Base-by-base conservation (phyloP, 2,888 invertebrate genomes). In the Drosophila testacea region DNA sequence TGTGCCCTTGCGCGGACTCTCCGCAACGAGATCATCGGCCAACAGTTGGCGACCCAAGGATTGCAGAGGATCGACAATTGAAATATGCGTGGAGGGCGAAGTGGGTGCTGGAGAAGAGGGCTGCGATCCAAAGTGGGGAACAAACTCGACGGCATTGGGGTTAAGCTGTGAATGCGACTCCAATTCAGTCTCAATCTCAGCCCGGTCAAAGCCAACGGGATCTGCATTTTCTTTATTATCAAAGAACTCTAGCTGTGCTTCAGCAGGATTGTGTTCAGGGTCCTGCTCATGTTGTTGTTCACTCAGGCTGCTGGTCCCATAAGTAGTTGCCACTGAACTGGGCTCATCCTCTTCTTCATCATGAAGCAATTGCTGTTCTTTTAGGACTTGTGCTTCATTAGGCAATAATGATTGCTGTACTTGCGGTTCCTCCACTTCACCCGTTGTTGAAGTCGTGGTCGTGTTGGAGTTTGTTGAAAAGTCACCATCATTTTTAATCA, bases 111-210 rank as follows among this genome's bases (percentile, higher is more conserved):
- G 94, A 6, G 95, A 94, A 5, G 94, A 92, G 6, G 97, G 96
- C 55, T 86, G 90, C 2, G 91, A 90, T 0, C 90, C 90, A 69
- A 87, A 90, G 13, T 75, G 82, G 4, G 92, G 92, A 66, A 97
- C 94, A 92, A 97, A 97, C 93, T 96, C 96, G n/a, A 96, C 95
- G 16, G 97, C 97, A 87, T 97, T 95, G 0, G 97, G 97, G 93
- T 97, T 97, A 79, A 97, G 92, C 68, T 95, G 96, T 46, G 96
- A 97, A 93, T 95, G 95, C 93, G 95, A 95, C 89, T 95, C 94
- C 13, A 67, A 48, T n/a, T 68, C 71, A 44, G 75, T 22, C 6
- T 22, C 71, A 44, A 73, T 22, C 4, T 22, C 61, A 34, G 48
- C 10, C 5, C 27, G 27, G 22, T 42, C 41, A 7, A 47, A 13